Evolutionary conservation across 2,888 invertebrate species (phyloP).

Genomic region (Macaria notata): DNA sequence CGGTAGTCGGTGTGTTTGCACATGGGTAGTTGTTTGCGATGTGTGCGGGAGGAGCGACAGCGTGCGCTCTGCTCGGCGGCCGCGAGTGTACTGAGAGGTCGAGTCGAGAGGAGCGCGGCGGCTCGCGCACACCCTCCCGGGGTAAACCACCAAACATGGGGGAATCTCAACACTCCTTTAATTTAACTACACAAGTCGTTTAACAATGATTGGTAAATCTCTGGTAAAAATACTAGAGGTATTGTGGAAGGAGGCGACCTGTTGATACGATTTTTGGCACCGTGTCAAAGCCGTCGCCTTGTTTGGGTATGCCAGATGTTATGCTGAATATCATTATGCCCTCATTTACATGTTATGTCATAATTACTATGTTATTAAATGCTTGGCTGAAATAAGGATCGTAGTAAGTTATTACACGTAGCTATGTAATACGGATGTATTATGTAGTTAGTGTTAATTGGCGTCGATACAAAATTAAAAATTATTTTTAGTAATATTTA

Average conservation of each 20-base stretch:
- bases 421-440: no score
- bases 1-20: slow-evolving; percentile 31
- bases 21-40: slow-evolving; percentile 42
- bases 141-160: slow-evolving; percentile 53
- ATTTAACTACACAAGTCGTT: no score
- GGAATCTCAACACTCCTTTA: slow-evolving; percentile 35
- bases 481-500: no score
- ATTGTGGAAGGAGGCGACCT: slow-evolving; percentile 22
- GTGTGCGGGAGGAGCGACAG: slow-evolving; percentile 31
- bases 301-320: slow-evolving; percentile 18
- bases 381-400: background rate
- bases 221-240: background rate
- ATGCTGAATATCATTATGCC: slow-evolving; percentile 3
- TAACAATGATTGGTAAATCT: no score
- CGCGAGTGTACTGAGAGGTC: slow-evolving; percentile 43
- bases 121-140: slow-evolving; percentile 47
- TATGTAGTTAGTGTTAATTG: no score
- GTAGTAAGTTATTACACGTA: no score
- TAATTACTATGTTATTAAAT: background rate
- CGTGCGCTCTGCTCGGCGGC: slow-evolving; percentile 43
- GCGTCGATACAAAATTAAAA: no score
- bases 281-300: slow-evolving; percentile 23
- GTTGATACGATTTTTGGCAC: slow-evolving; percentile 34
- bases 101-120: slow-evolving; percentile 35
- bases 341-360: background rate